Percentiles rank a stretch among this genome's conserved stretches.
Conservation (phyloP, 2,113 vertebrate species). For the Pseudolaguvia tuberculata region DNA sequence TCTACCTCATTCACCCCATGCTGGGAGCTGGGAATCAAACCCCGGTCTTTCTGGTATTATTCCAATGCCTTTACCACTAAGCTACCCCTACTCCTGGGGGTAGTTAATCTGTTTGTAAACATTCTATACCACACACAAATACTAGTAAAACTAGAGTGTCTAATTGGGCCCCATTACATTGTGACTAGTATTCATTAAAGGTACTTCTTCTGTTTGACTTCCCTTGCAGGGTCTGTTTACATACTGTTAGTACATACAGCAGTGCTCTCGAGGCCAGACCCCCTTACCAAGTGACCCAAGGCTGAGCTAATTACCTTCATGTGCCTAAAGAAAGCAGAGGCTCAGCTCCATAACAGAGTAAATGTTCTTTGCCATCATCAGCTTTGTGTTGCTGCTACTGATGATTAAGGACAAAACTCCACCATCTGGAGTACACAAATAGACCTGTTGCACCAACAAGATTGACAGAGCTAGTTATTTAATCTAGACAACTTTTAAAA, state of each 20-base stretch:
- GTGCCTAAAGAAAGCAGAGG: conserved; percentile 8
- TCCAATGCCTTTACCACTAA: no score
- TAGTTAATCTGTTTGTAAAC: no score
- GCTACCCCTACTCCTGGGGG: no score
- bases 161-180: background rate
- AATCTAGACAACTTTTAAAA: background rate
- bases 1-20: no score
- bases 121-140: no score
- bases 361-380: conserved; percentile 1
- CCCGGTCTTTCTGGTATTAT: no score
- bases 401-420: conserved; percentile 5
- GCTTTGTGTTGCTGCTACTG: background rate
- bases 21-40: no score
- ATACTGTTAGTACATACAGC: no score
- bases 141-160: no score
- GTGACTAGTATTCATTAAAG: conserved; percentile 27
- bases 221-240: conserved; percentile 27
- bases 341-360: background rate
- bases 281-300: conserved; percentile 4
- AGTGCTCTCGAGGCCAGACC: background rate
- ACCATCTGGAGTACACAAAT: background rate
- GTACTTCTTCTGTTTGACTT: conserved; percentile 36
- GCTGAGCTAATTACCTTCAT: conserved; percentile 20
- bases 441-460: conserved; percentile 9
- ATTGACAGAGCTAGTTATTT: background rate